A percentile compares a stretch with the other conserved stretches of the same genome.
Evolutionary conservation across 2,888 invertebrate genomes (phyloP).

Genomic region (Eupelmus urozonus): DNA sequence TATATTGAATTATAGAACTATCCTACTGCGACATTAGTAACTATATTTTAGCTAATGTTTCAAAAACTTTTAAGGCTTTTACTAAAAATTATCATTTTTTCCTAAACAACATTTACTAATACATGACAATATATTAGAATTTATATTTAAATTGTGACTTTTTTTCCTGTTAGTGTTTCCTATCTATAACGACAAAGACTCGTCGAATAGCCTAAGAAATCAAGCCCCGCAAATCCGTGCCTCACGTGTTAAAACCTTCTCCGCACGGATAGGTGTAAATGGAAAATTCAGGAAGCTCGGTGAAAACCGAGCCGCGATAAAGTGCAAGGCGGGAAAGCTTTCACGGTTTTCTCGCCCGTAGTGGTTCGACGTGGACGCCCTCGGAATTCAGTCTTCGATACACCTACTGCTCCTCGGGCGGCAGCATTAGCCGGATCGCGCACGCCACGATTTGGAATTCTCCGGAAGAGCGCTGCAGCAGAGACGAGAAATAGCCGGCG

Average conservation of each 20-base stretch:
- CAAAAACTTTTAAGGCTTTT: no score
- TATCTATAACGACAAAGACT: no score
- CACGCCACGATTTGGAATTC: slow-evolving; percentile 29
- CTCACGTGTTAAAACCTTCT: not conserved
- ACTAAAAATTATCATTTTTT: no score
- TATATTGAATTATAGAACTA: no score
- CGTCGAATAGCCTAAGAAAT: not conserved
- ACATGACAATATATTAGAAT: no score
- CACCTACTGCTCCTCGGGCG: not conserved
- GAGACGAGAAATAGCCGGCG: slow-evolving; percentile 26
- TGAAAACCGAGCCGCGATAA: not conserved
- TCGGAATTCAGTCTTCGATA: not conserved
- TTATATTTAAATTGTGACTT: no score
- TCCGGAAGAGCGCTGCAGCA: not conserved
- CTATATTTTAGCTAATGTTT: no score
- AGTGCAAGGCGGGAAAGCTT: slow-evolving; percentile 25
- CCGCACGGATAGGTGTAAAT: not conserved
- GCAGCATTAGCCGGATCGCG: slow-evolving; percentile 34
- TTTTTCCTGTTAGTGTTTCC: no score
- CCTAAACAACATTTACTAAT: no score
- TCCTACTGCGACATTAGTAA: no score
- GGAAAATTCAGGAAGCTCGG: slow-evolving; percentile 14
- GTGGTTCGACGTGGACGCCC: not conserved
- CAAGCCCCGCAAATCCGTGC: not conserved
- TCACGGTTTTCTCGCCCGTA: slow-evolving; percentile 8